These are phyloP conservation scores for Trachelus iudaicus DNA, from an alignment of 2,888 invertebrate genomes.

Conservation along the genomic window DNA sequence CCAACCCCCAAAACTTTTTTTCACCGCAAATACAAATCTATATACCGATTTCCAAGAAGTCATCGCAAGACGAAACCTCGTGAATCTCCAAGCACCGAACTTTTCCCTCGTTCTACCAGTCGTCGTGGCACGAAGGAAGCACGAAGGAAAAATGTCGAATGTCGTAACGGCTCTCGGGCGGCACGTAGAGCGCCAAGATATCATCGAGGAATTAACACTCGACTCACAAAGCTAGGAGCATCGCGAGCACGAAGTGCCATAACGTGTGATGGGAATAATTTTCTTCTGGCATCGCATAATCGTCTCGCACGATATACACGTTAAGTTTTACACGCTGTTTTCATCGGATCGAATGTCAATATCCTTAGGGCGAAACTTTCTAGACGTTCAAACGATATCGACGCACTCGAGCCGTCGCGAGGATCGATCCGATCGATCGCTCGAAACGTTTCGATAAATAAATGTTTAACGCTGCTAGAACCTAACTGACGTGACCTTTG, in stretches of 20 bases:
- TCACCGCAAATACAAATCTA: background rate
- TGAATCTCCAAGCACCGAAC: background rate
- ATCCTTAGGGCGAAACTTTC: background rate
- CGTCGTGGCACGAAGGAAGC: background rate
- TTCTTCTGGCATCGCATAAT: background rate
- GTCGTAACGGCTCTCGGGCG: background rate
- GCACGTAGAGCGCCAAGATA: background rate
- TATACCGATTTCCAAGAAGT: background rate
- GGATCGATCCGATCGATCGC: background rate
- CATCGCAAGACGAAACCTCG: background rate
- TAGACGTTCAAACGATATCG: background rate
- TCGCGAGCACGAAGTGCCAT: background rate
- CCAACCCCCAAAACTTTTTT: background rate
- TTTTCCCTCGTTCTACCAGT: background rate
- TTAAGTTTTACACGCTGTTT: background rate
- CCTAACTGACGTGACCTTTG: background rate
- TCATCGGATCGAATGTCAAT: background rate
- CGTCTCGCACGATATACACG: background rate
- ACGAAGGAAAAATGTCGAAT: background rate
- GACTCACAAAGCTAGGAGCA: background rate
- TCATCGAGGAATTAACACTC: background rate
- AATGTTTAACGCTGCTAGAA: background rate
- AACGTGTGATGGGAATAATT: background rate
- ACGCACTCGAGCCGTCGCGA: background rate
- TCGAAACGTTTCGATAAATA: background rate